A percentile compares a stretch with the other conserved stretches of the same genome.
These are phyloP conservation scores for Drosophila asahinai DNA, from an alignment of 1,140 invertebrate genomes.

Conservation along the genomic window DNA sequence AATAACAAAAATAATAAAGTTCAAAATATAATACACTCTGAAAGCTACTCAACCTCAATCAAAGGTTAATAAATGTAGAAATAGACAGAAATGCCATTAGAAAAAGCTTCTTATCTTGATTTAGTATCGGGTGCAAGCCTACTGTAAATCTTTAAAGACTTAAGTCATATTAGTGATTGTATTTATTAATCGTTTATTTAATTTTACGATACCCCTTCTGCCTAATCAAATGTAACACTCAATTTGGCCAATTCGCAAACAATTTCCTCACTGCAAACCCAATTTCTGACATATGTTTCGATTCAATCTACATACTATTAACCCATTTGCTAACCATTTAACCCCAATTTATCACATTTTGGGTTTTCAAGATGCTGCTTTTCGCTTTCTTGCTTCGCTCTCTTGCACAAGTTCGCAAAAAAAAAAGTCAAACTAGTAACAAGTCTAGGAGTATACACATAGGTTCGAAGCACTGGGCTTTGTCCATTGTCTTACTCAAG, in stretches of 20 bases:
- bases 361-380: constrained; percentile 50
- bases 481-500: constrained; percentile 69
- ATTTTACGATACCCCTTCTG: constrained; percentile 6
- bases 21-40: constrained; percentile 3
- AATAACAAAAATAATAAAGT: background rate
- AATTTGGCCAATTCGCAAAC: constrained; percentile 20
- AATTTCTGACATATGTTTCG: constrained; percentile 21
- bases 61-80: background rate
- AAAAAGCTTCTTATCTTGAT: background rate
- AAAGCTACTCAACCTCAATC: background rate
- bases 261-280: constrained; percentile 27
- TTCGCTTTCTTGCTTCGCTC: constrained; percentile 10
- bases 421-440: constrained; percentile 16
- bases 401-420: constrained; percentile 56
- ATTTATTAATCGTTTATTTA: constrained; percentile 8
- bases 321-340: constrained; percentile 66
- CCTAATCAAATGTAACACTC: constrained; percentile 11
- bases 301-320: constrained; percentile 52
- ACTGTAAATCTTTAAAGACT: too few relatives aligned
- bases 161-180: background rate
- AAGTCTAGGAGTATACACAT: constrained; percentile 45
- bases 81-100: background rate
- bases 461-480: constrained; percentile 43
- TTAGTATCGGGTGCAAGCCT: too few relatives aligned
- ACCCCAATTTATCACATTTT: constrained; percentile 54